These are phyloP conservation scores for Caenorhabditis becei DNA, from an alignment of 2,888 invertebrate species.

Conservation along the genomic window DNA sequence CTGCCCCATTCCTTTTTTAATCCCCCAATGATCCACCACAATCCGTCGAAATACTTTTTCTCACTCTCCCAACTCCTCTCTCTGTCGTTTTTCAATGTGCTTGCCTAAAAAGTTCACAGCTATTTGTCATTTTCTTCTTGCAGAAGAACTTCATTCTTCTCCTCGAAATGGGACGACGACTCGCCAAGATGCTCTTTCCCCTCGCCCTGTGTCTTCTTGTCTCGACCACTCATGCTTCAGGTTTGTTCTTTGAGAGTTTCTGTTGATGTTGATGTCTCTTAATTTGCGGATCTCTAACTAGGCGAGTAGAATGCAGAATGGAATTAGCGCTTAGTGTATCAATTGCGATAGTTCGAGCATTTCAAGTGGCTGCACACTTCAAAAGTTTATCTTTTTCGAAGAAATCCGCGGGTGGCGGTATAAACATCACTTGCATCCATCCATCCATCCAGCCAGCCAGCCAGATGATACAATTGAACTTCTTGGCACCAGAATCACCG, in stretches of 20 bases:
- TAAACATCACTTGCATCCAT: constrained; percentile 44
- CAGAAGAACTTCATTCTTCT: constrained; percentile 62
- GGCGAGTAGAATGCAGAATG: background rate
- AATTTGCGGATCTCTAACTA: background rate
- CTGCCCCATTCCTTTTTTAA: constrained; percentile 20
- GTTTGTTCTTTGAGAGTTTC: constrained; percentile 31
- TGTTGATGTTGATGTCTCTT: background rate
- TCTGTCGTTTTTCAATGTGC: background rate
- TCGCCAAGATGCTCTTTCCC: constrained; percentile 36
- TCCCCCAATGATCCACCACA: constrained; percentile 49
- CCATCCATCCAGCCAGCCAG: constrained; percentile 10
- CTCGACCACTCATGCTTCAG: constrained; percentile 13
- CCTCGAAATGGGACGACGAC: constrained; percentile 51
- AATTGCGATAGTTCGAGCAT: constrained; percentile 60
- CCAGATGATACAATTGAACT: constrained; percentile 47
- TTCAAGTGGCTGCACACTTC: constrained; percentile 58
- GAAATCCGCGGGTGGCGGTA: constrained; percentile 52
- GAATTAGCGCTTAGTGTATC: constrained; percentile 50
- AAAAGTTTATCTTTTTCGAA: constrained; percentile 57
- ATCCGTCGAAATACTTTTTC: constrained; percentile 33
- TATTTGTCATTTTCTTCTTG: constrained; percentile 45
- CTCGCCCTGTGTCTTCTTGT: constrained; percentile 9
- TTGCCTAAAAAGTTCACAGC: constrained; percentile 50
- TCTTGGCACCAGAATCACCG: constrained; percentile 36
- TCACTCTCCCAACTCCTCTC: background rate